phyloP scores from a whole-genome alignment of 2,113 vertebrate species.

The Pseudorhombus dupliciocellatus region DNA sequence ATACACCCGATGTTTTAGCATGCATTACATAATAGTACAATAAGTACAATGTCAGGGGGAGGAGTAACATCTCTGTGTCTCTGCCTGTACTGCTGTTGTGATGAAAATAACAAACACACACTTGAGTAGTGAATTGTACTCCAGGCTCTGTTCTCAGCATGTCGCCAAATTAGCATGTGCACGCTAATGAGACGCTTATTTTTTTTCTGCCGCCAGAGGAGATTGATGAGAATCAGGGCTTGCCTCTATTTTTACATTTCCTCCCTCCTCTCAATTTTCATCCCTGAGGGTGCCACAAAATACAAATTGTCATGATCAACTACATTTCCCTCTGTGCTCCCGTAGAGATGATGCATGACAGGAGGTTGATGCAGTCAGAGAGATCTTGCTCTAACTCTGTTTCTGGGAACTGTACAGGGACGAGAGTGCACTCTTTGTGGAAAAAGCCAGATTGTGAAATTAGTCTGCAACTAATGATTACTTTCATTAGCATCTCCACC shows the following conservation, averaged over 20 bases:
- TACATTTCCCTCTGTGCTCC: slow-evolving; percentile 44
- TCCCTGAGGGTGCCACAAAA: slow-evolving; percentile 44
- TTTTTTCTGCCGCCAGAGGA: slow-evolving; percentile 30
- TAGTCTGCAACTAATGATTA: background rate
- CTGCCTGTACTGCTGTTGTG: slow-evolving; percentile 16
- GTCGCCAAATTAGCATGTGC: background rate
- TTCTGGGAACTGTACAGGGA: slow-evolving; percentile 11
- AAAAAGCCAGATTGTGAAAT: background rate
- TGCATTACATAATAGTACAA: slow-evolving; percentile 37
- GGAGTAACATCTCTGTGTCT: slow-evolving; percentile 4
- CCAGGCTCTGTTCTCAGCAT: slow-evolving; percentile 39
- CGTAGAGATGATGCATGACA: slow-evolving; percentile 39
- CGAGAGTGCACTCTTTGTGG: background rate
- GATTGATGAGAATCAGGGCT: slow-evolving; percentile 48
- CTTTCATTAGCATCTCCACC: background rate
- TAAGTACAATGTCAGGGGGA: slow-evolving; percentile 1
- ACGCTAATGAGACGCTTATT: slow-evolving; percentile 62
- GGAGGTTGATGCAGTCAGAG: slow-evolving; percentile 6
- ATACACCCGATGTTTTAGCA: slow-evolving; percentile 1
- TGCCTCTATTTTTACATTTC: slow-evolving; percentile 51
- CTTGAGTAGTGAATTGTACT: slow-evolving; percentile 7
- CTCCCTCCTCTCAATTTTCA: slow-evolving; percentile 39
- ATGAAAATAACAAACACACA: slow-evolving; percentile 28
- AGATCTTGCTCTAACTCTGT: slow-evolving; percentile 3
- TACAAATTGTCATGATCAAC: slow-evolving; percentile 50